phyloP scores from a whole-genome alignment of 2,113 vertebrate species.

The Leucosticte australis region DNA sequence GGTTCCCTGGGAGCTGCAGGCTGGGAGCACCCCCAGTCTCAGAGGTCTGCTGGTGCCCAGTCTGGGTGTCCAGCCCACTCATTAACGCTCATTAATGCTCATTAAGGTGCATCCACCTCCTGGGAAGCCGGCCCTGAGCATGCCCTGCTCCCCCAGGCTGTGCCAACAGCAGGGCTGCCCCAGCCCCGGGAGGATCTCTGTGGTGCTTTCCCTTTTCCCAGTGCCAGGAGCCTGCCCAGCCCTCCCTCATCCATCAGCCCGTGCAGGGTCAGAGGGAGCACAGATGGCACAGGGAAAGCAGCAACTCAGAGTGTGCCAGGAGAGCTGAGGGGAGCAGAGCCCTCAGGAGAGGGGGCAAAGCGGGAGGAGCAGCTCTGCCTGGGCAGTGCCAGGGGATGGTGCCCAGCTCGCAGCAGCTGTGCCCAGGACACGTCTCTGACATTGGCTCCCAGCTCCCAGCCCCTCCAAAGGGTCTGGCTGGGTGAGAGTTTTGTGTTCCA shows the following conservation, averaged over 20 bases:
- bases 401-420: not conserved
- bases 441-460: not conserved
- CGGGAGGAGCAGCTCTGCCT: not conserved
- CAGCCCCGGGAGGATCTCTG: not conserved
- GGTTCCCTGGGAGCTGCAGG: not conserved
- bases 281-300: not conserved
- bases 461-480: not conserved
- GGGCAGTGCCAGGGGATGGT: not conserved
- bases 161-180: not conserved
- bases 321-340: not conserved
- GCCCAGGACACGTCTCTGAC: fast-evolving
- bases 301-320: not conserved
- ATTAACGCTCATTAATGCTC: not conserved
- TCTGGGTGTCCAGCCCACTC: not conserved
- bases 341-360: not conserved
- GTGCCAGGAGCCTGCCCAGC: not conserved
- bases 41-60: not conserved
- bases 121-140: too few relatives aligned
- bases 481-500: not conserved
- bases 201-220: not conserved
- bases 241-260: not conserved
- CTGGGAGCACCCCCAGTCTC: not conserved
- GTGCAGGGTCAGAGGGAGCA: not conserved
- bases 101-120: not conserved
- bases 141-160: not conserved